Conservation (phyloP, 2,888 invertebrate species). For the Oscheius sp. region DNA sequence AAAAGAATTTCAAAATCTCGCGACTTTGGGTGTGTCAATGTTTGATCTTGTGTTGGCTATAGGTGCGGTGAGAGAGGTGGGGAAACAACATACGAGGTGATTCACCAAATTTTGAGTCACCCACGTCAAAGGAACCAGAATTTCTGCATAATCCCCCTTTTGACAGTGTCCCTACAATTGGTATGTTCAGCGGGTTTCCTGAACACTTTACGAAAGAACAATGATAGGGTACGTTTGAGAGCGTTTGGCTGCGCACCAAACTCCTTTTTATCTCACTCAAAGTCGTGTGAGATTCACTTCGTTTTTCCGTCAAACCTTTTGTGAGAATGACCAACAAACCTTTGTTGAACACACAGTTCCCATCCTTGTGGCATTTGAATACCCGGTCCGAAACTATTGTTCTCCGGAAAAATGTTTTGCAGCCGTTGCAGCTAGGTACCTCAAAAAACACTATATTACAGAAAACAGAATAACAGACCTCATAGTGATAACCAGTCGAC, state of each 20-base stretch:
- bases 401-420: constrained; percentile 48
- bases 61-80: no score
- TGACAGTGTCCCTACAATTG: not conserved
- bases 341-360: constrained; percentile 46
- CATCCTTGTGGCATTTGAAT: constrained; percentile 47
- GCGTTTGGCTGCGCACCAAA: no score
- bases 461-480: constrained; percentile 30
- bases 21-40: constrained; percentile 15
- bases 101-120: constrained; percentile 12
- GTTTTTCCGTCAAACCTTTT: no score
- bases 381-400: constrained; percentile 45
- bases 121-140: constrained; percentile 14
- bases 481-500: constrained; percentile 50
- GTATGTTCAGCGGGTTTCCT: no score
- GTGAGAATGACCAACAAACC: not conserved
- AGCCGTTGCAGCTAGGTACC: constrained; percentile 31
- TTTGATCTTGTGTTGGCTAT: constrained; percentile 19
- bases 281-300: no score
- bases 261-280: no score
- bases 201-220: no score
- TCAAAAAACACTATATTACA: constrained; percentile 37
- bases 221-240: no score
- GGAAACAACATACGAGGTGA: not conserved
- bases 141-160: constrained; percentile 22
- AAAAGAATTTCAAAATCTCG: constrained; percentile 11